A percentile compares a stretch with the other conserved stretches of the same genome.
Evolutionary conservation across 2,797 vertebrate species (phyloP).

Genomic region (Fistularia commersonii): DNA sequence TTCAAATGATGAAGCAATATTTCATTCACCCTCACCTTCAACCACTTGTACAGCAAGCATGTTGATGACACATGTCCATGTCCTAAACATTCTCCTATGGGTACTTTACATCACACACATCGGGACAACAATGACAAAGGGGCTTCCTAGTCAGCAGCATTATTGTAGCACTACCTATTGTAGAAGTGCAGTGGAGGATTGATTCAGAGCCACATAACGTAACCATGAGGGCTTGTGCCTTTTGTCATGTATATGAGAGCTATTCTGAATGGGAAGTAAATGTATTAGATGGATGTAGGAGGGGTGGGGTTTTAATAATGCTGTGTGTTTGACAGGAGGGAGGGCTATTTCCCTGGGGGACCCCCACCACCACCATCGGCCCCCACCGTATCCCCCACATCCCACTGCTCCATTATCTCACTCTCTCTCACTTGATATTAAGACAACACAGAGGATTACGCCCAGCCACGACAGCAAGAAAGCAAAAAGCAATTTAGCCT

Average conservation of each 20-base stretch:
- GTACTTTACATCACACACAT: background rate
- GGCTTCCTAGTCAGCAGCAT: too few relatives aligned
- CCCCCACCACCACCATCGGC: constrained; percentile 22
- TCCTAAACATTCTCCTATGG: background rate
- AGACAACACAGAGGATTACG: constrained; percentile 55
- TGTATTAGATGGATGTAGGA: constrained; percentile 24
- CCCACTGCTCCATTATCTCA: constrained; percentile 43
- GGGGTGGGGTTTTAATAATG: constrained; percentile 41
- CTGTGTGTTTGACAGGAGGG: constrained; percentile 34
- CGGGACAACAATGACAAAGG: background rate
- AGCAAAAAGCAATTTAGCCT: constrained; percentile 47
- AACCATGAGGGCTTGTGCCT: constrained; percentile 20
- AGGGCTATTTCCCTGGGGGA: constrained; percentile 45
- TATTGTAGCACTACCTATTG: background rate
- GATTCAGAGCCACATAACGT: constrained; percentile 32
- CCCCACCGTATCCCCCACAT: constrained; percentile 8
- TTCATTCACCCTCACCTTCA: too few relatives aligned
- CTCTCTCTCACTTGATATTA: constrained; percentile 54
- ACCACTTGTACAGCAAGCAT: background rate
- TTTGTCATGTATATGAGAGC: constrained; percentile 52
- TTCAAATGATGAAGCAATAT: too few relatives aligned
- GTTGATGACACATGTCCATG: background rate
- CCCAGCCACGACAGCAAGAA: constrained; percentile 24
- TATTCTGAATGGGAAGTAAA: constrained; percentile 37
- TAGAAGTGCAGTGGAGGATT: background rate